Conservation (phyloP, 2,113 vertebrate species). For the Oncorhynchus tshawytscha region DNA sequence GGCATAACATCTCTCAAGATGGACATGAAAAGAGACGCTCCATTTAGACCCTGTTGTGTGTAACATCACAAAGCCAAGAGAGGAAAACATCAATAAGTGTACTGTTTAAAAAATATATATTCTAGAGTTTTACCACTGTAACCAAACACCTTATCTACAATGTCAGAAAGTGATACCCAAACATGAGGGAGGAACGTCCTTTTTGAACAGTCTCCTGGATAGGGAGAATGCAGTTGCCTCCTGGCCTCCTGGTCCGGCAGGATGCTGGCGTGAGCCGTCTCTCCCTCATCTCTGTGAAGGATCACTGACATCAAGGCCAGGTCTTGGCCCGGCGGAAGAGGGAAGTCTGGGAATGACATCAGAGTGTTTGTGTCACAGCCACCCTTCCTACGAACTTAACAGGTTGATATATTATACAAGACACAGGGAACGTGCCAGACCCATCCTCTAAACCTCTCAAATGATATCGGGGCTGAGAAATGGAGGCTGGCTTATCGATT, state of each 20-base stretch:
- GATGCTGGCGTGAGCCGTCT: background rate
- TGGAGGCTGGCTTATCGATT: no score
- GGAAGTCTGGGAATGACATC: background rate
- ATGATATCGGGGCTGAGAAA: background rate
- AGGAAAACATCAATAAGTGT: no score
- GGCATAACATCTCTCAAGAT: no score
- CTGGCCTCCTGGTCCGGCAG: background rate
- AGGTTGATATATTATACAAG: conserved; percentile 15
- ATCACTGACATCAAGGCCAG: background rate
- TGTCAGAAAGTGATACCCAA: no score
- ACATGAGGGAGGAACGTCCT: background rate
- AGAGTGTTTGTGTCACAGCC: background rate
- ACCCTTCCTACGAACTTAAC: background rate
- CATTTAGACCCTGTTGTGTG: no score
- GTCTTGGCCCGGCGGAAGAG: background rate
- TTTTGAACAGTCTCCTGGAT: background rate
- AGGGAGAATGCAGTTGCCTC: background rate
- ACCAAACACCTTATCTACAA: no score
- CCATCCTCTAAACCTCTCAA: conserved; percentile 1
- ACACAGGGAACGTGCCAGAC: conserved; percentile 5
- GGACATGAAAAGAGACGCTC: no score
- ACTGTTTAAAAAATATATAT: no score
- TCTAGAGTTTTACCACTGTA: no score
- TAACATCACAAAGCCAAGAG: no score
- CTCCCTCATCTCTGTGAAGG: background rate